Evolutionary conservation across 2,797 vertebrate genomes (phyloP).

Genomic region (Manis crassicaudata): DNA sequence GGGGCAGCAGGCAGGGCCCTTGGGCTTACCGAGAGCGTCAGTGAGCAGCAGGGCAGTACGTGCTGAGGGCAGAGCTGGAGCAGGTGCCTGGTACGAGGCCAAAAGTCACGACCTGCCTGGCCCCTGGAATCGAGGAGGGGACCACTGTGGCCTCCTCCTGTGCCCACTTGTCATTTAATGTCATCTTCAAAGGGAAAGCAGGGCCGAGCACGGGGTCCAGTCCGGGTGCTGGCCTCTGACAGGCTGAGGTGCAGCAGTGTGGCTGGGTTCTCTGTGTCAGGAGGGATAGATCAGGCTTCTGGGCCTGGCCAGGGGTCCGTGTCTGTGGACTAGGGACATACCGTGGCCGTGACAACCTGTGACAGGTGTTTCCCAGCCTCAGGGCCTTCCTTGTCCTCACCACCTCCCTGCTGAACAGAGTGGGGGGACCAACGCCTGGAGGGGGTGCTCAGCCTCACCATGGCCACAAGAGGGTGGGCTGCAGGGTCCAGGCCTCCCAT

Average conservation of each 20-base stretch:
- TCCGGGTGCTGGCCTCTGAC: too few relatives aligned
- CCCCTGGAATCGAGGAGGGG: neutral
- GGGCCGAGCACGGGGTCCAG: too few relatives aligned
- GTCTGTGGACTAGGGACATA: neutral
- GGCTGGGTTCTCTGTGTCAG: neutral
- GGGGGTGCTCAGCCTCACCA: neutral
- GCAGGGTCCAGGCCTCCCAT: neutral
- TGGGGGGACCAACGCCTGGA: neutral
- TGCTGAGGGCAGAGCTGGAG: neutral
- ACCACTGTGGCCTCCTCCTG: too few relatives aligned
- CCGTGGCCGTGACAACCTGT: neutral
- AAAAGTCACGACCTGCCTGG: too few relatives aligned
- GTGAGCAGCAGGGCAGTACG: neutral
- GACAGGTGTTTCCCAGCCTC: neutral
- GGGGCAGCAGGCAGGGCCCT: neutral
- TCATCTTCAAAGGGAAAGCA: too few relatives aligned
- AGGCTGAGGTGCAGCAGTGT: neutral
- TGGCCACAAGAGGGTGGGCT: neutral
- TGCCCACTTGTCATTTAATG: too few relatives aligned
- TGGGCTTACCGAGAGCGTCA: neutral
- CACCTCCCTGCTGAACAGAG: neutral
- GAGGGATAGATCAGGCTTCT: neutral
- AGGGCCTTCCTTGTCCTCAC: neutral
- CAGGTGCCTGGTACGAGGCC: too few relatives aligned
- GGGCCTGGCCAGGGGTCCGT: rapidly evolving